Evolutionary conservation across 2,888 invertebrate genomes (phyloP), one percentile per base, ranked within the genome.

Genomic region (Dryobota labecula): DNA sequence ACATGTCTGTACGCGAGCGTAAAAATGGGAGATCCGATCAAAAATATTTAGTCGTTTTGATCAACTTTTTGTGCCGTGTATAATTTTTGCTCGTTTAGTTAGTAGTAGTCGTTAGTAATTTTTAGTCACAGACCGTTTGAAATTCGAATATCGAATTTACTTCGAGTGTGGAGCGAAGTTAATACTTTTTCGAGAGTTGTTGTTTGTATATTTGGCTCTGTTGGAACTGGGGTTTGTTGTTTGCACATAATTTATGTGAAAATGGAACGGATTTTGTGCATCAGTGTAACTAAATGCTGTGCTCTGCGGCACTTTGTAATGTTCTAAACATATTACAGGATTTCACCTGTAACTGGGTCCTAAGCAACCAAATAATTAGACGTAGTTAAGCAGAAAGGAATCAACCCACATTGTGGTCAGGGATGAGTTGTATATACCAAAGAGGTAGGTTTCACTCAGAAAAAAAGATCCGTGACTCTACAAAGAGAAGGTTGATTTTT

Each of bases 21-120:
- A 69, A 83, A 84, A 76, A 70, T 73, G 62, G 36, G 54, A 68
- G 68, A 70, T 38, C 70, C 74, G 80, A 85, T 83, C 85, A 85
- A 73, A 83, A 79, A 57, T 79, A 66, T 84, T 80, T 76, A 74
- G 76, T 58, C 66, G 36, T 64, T 84, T 61, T 70, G 63, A 73
- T 77, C 33, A 69, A 70, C 24, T 69, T 74, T 69, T 79, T 66
- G 56, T 36, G 27, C 8, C 24, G 7, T 27, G 24, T 49, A 58
- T 65, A 77, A 77, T 77, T 82, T 80, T 73, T 77, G 54, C 24
- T 65, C 65, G 47, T 68, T 76, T 51, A 62, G 56, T 24, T 53
- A 47, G n/a, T n/a, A n/a, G n/a, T n/a, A 30, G 27, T 30, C 51
- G 15, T n/a, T n/a, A n/a, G 41, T n/a, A 58, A 62, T 53, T 72